phyloP scores from a whole-genome alignment of 2,797 vertebrate species.

The Sorex maritimensis region DNA sequence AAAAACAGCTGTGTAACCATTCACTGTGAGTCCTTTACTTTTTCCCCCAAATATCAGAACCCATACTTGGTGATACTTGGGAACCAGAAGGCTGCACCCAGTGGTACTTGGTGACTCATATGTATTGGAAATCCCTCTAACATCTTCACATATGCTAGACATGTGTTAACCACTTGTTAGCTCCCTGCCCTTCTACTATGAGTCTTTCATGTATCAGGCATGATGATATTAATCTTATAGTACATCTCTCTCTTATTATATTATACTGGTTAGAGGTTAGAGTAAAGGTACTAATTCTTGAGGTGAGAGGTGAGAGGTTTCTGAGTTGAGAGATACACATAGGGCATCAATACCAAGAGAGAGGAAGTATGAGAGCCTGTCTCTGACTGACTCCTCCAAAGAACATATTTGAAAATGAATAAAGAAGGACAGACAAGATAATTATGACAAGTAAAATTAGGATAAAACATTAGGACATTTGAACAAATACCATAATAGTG shows the following conservation, averaged over 20 bases:
- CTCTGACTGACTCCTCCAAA: not conserved
- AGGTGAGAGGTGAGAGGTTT: not conserved
- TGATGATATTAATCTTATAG: not conserved
- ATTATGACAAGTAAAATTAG: not conserved
- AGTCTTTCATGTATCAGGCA: not conserved
- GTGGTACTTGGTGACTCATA: too few species aligned
- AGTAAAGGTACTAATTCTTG: not conserved
- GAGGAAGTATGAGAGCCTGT: rapidly evolving
- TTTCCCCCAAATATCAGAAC: too few species aligned
- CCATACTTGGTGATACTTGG: too few species aligned
- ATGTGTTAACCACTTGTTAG: too few species aligned
- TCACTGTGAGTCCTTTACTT: not conserved
- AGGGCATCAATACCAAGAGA: not conserved
- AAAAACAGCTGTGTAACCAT: not conserved
- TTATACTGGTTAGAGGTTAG: not conserved
- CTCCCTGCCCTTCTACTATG: too few species aligned
- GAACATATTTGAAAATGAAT: not conserved
- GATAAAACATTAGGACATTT: not conserved
- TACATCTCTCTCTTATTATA: not conserved
- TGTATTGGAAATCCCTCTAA: too few species aligned
- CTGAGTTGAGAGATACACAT: not conserved
- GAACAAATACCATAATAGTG: not conserved
- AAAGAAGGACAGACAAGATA: not conserved
- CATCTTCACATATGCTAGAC: too few species aligned
- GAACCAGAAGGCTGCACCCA: too few species aligned